Conservation (phyloP, 2,888 invertebrate genomes). For the Vanessa cardui region DNA sequence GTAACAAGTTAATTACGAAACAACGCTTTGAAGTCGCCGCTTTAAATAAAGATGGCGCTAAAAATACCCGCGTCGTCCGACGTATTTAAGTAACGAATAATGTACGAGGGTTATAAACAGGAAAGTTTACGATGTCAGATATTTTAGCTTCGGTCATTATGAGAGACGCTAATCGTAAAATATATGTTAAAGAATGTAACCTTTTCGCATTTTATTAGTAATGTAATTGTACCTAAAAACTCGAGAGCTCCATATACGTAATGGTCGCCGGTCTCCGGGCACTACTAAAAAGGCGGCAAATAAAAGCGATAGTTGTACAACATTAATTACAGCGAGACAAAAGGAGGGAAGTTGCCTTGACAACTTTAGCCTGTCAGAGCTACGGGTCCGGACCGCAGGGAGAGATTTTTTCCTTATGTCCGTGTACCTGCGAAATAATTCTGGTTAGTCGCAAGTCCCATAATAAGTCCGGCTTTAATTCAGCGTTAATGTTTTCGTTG, state of each 20-base stretch:
- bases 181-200: slow-evolving; percentile 31
- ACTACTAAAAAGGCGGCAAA: slow-evolving; percentile 38
- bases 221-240: slow-evolving; percentile 5
- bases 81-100: slow-evolving; percentile 30
- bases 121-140: slow-evolving; percentile 33
- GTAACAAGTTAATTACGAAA: slow-evolving; percentile 40
- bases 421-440: slow-evolving; percentile 23
- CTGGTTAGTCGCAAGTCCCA: slow-evolving; percentile 23
- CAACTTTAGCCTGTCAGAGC: slow-evolving; percentile 33
- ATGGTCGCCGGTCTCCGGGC: slow-evolving; percentile 20
- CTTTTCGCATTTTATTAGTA: slow-evolving; percentile 24
- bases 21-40: slow-evolving; percentile 30
- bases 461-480: slow-evolving; percentile 28
- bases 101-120: slow-evolving; percentile 25
- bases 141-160: slow-evolving; percentile 35
- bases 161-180: slow-evolving; percentile 32
- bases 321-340: slow-evolving; percentile 62
- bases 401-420: slow-evolving; percentile 30
- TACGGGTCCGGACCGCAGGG: slow-evolving; percentile 23
- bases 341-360: slow-evolving; percentile 27
- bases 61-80: slow-evolving; percentile 34
- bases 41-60: slow-evolving; percentile 36
- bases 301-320: slow-evolving; percentile 56
- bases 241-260: slow-evolving; percentile 6
- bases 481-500: slow-evolving; percentile 22